Evolutionary conservation across 2,113 vertebrate species (phyloP), one percentile per base, ranked within the genome.

Genomic region (Lepus europaeus): DNA sequence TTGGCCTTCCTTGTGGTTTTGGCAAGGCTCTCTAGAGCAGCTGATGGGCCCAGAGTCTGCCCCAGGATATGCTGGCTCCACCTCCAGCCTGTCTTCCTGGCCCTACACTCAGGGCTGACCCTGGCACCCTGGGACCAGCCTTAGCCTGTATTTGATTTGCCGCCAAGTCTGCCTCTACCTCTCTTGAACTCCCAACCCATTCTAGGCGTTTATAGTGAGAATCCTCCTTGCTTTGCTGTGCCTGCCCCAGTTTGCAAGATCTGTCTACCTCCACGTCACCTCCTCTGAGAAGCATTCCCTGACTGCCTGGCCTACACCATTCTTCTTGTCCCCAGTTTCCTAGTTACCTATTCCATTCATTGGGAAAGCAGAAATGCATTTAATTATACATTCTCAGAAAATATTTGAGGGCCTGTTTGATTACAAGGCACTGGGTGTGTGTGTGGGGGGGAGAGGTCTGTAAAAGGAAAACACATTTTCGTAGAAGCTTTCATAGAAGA

Each of bases 301-400:
- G 63, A 63, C 56, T 70, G 25, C 5, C 11, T 14, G 11, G 16
- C 17, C 68, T 27, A 39, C 4, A 74, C 39, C 39, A 51, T 51
- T 39, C 64, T 80, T n/a, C 3, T 36, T 17, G 29, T n/a, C 74
- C 23, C 45, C 45, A 36, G 49, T 39, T 87, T 73, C 84, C 49
- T 80, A 27, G 33, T 45, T 72, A 27, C 6, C 66, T 78, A 23
- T 51, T 78, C 31, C 59, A 29, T 72, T 86, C 12, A 23, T 64
- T 89, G 85, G 73, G 76, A 87, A 88, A 90, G 16, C 70, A 78
- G 31, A 49, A 74, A 73, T 77, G 13, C 19, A 53, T 29, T 87
- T 61, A 51, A 68, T 87, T 76, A 72, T 74, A 93, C n/a, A 45
- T 45, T 25, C 27, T 33, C 49, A 20, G 27, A 45, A 76, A 89